Conservation (phyloP, 2,113 vertebrate species). For the Trogon melanurus region DNA sequence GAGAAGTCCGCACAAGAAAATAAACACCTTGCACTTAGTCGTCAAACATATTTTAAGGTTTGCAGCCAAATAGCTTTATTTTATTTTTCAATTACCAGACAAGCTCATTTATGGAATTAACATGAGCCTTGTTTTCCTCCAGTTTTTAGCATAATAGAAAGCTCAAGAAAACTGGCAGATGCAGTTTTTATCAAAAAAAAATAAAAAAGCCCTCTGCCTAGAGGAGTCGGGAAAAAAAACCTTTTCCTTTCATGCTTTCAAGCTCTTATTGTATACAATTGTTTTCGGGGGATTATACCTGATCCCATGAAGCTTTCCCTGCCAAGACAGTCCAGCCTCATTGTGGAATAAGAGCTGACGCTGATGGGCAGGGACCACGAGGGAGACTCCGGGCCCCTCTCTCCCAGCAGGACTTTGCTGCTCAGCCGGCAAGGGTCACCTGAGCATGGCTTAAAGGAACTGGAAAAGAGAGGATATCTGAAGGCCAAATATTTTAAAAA, state of each 20-base stretch:
- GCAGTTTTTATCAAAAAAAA: constrained; percentile 6
- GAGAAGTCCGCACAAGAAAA: constrained; percentile 46
- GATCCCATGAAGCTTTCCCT: constrained; percentile 49
- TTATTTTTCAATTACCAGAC: constrained; percentile 35
- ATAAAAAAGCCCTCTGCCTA: not conserved
- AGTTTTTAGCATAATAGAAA: constrained; percentile 3
- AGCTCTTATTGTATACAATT: constrained; percentile 30
- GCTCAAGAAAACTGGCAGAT: constrained; percentile 33
- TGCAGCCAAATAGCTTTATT: constrained; percentile 34
- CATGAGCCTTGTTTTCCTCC: not conserved
- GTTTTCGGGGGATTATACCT: constrained; percentile 49
- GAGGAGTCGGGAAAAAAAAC: constrained; percentile 27
- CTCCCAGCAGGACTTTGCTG: constrained; percentile 16
- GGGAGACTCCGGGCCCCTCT: not conserved
- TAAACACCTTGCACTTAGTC: constrained; percentile 21
- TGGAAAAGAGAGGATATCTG: constrained; percentile 23
- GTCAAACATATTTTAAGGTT: not conserved
- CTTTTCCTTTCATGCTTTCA: constrained; percentile 49
- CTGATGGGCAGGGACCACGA: constrained; percentile 27
- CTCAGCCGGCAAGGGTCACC: constrained; percentile 36
- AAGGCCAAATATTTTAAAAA: constrained; percentile 41
- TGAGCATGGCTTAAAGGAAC: constrained; percentile 22
- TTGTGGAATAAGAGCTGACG: constrained; percentile 7
- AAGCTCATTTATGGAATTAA: constrained; percentile 10
- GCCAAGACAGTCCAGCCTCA: constrained; percentile 11